Percentiles rank a stretch among this genome's conserved stretches.
Evolutionary conservation across 2,888 invertebrate genomes (phyloP).

Genomic region (Acanthosepion esculentum): DNA sequence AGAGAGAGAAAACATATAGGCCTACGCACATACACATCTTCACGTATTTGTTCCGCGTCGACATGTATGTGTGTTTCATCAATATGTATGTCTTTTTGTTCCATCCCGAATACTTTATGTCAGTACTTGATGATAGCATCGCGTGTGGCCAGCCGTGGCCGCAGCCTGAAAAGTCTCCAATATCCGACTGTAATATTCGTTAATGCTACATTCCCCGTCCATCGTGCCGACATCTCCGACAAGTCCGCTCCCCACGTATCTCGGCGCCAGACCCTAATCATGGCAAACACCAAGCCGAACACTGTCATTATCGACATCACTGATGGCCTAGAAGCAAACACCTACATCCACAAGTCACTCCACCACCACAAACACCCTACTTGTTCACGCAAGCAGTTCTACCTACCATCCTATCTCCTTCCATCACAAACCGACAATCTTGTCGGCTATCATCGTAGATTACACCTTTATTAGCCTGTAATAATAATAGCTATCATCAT

Average conservation of each 20-base stretch:
- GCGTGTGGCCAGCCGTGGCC: neutral
- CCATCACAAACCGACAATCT: neutral
- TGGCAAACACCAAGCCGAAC: neutral
- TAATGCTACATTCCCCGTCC: neutral
- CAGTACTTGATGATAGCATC: neutral
- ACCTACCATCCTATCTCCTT: neutral
- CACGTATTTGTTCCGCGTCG: too few relatives aligned
- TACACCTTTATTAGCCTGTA: neutral
- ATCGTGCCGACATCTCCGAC: neutral
- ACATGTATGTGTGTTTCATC: neutral
- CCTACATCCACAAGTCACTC: neutral
- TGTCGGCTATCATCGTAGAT: constrained; percentile 9
- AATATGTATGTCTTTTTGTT: neutral
- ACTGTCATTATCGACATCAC: neutral
- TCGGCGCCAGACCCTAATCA: neutral
- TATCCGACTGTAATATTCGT: constrained; percentile 33
- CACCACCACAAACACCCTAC: neutral
- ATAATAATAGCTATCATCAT: constrained; percentile 16
- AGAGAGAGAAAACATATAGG: too few relatives aligned
- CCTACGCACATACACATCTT: too few relatives aligned
- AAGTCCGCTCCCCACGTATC: neutral
- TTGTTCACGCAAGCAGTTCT: neutral
- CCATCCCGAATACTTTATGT: neutral
- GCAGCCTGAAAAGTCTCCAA: neutral
- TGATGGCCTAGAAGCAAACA: neutral